phyloP scores from a whole-genome alignment of 2,797 vertebrate species.

The Coilia nasus region DNA sequence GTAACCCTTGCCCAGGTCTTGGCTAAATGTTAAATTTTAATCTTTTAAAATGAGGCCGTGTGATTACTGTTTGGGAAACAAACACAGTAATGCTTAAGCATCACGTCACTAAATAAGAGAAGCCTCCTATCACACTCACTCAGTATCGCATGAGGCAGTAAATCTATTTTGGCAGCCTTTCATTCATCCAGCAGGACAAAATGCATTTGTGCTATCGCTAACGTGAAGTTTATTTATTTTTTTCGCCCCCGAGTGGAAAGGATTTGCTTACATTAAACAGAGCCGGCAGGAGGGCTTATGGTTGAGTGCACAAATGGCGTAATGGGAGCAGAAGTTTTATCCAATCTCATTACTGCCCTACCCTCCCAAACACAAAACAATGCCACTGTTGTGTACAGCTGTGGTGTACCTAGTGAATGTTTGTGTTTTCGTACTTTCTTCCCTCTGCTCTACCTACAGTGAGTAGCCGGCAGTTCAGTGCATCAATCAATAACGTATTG shows the following conservation, averaged over 20 bases:
- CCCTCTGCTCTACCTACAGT: neutral
- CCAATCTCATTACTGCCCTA: neutral
- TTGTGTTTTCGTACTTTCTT: neutral
- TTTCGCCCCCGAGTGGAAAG: conserved; percentile 22
- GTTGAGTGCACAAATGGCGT: neutral
- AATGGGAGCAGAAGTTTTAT: neutral
- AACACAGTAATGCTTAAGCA: neutral
- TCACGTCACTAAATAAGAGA: neutral
- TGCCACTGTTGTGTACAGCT: neutral
- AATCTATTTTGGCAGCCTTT: conserved; percentile 27
- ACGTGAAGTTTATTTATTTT: conserved; percentile 39
- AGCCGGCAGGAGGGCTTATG: neutral
- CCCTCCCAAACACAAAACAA: neutral
- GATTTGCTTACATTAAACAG: conserved; percentile 33
- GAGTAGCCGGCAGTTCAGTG: neutral
- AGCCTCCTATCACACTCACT: neutral
- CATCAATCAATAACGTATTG: neutral
- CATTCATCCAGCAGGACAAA: neutral
- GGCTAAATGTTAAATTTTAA: neutral
- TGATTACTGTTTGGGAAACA: neutral
- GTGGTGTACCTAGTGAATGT: neutral
- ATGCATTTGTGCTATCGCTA: conserved; percentile 13
- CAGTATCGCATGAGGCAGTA: neutral
- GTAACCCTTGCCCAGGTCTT: neutral
- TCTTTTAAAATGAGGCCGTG: neutral